These are phyloP conservation scores for Pelmatolapia mariae DNA, from an alignment of 2,113 vertebrate species.

Conservation along the genomic window DNA sequence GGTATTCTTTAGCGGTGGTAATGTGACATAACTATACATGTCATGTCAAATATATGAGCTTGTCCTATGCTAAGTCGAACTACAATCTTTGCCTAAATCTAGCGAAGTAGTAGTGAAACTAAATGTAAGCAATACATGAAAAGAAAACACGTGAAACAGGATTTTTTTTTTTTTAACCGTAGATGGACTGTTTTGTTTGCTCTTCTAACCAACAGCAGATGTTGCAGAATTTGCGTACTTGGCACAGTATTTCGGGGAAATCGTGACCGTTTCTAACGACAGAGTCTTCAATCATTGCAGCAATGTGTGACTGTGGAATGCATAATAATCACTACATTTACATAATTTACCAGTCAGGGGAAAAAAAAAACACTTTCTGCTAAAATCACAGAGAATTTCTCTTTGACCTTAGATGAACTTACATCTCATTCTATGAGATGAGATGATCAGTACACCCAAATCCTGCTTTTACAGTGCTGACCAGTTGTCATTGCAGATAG, in stretches of 20 bases:
- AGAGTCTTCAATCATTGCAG: not conserved
- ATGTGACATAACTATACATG: too few relatives aligned
- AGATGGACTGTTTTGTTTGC: not conserved
- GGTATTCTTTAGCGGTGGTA: not conserved
- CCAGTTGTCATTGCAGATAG: not conserved
- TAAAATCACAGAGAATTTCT: not conserved
- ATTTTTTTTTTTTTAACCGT: not conserved
- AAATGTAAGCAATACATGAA: not conserved
- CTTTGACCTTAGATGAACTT: not conserved
- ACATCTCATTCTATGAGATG: not conserved
- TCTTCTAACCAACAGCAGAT: not conserved
- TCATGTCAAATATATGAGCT: too few relatives aligned
- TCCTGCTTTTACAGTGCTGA: not conserved
- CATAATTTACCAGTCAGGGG: not conserved
- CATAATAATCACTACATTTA: not conserved
- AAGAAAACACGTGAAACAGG: not conserved
- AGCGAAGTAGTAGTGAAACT: not conserved
- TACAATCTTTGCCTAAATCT: not conserved
- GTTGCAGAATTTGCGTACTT: not conserved
- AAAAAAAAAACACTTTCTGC: not conserved
- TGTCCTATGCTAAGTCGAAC: too few relatives aligned
- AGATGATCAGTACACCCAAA: not conserved
- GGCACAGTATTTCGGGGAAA: not conserved
- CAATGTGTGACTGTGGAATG: not conserved
- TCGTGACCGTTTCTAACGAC: not conserved